Percentiles rank a stretch among this genome's conserved stretches.
Conservation (phyloP, 1,140 invertebrate species). For the Anastatus disparis region DNA sequence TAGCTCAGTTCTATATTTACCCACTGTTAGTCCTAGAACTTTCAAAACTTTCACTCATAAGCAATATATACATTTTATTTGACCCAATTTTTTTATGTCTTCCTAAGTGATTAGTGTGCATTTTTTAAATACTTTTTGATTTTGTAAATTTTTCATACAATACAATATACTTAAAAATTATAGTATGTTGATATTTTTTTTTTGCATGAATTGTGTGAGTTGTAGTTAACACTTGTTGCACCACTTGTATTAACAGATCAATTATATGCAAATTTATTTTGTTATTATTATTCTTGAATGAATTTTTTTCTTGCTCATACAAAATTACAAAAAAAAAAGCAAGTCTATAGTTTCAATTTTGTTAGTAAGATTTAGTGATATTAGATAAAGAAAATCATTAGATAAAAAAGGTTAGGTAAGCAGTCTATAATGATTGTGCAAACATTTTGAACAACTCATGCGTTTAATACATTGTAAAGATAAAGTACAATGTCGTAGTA, state of each 20-base stretch:
- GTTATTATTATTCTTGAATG: no score
- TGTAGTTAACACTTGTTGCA: slow-evolving; percentile 12
- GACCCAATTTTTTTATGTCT: slow-evolving; percentile 45
- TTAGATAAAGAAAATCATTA: neutral
- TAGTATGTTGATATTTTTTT: neutral
- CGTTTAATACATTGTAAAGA: slow-evolving; percentile 6
- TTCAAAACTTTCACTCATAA: slow-evolving; percentile 53
- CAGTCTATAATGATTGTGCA: slow-evolving; percentile 6
- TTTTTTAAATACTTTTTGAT: slow-evolving; percentile 30
- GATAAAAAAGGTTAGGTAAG: slow-evolving; percentile 33
- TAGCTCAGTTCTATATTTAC: slow-evolving; percentile 14
- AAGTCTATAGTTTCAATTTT: no score
- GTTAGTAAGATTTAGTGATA: neutral
- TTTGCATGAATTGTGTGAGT: neutral
- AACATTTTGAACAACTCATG: neutral
- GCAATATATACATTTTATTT: slow-evolving; percentile 46
- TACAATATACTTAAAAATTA: neutral
- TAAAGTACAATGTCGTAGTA: slow-evolving; percentile 12
- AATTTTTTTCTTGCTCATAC: no score
- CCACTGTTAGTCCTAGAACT: slow-evolving; percentile 41
- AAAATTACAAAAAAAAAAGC: no score
- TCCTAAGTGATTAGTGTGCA: slow-evolving; percentile 25
- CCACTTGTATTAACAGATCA: slow-evolving; percentile 23
- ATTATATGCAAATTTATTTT: neutral
- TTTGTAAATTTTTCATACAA: slow-evolving; percentile 19